Evolutionary conservation across 2,113 vertebrate species (phyloP), one percentile per base, ranked within the genome.

Genomic region (Paralichthys olivaceus): DNA sequence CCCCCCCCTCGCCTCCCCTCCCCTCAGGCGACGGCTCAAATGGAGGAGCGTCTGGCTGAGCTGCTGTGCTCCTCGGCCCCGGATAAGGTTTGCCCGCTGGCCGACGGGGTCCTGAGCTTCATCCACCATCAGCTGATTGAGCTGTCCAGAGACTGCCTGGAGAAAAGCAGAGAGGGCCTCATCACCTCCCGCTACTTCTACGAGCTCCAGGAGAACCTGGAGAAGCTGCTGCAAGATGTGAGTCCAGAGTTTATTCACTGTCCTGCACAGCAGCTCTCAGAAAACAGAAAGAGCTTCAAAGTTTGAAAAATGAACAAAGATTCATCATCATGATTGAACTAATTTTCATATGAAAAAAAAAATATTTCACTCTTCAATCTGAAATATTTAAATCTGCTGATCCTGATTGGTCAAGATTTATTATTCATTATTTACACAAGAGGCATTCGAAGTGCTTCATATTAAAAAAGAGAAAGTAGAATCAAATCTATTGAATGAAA

Each of bases 101-200:
- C 96, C 1, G 98, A 99, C 65, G 97, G 97, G 60, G 94, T 97
- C 75, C 94, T 99, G 73, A 99, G 96, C 92, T 99, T 99, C 93
- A 97, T 99, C 91, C 96, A 97, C 91, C 98, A 99, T 79, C 98
- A 99, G 92, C 95, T 99, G 88, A 96, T 97, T 37, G 97, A 99
- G 88, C 94, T 99, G 95, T 96, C 96, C 83, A 93, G 98, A 81
- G 97, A 99, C 93, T 98, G 97, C 88, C 94, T 99, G 92, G 95
- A 96, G 89, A 99, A 99, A 84, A 98, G 96, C 85, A 92, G 89
- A 9, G 96, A 96, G 85, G 96, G 96, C 79, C 96, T 98, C 66
- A 97, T 99, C 92, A 97, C 98, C 59, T 98, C 98, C 65, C 95
- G 96, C 55, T 99, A 99, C 91, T 99, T 99, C 93, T 98, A 96